Conservation (phyloP, 2,888 invertebrate genomes). For the Serrognathus titanus region DNA sequence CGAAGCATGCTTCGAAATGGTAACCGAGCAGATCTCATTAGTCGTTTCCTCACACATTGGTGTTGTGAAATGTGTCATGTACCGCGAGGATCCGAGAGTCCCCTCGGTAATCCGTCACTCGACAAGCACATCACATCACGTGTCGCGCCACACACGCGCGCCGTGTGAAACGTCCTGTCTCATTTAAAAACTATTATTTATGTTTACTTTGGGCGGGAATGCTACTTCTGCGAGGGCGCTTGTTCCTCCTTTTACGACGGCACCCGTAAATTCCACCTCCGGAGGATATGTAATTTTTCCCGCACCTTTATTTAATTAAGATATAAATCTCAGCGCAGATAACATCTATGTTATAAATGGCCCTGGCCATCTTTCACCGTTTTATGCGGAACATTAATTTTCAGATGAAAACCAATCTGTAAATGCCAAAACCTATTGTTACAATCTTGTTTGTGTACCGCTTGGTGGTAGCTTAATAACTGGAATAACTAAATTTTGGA, state of each 20-base stretch:
- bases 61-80: constrained; percentile 50
- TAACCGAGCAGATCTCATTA: constrained; percentile 39
- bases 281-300: not conserved
- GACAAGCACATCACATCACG: constrained; percentile 46
- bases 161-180: constrained; percentile 52
- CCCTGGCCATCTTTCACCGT: constrained; percentile 1
- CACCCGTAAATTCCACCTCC: constrained; percentile 14
- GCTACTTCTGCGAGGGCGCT: constrained; percentile 28
- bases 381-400: not conserved
- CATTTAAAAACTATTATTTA: constrained; percentile 56
- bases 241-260: constrained; percentile 9
- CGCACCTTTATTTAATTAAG: constrained; percentile 14
- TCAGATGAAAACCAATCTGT: not conserved
- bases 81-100: constrained; percentile 37
- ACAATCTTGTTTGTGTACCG: too few species aligned
- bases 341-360: constrained; percentile 17
- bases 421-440: not conserved
- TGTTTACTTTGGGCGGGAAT: constrained; percentile 37
- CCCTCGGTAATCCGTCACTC: constrained; percentile 49
- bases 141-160: constrained; percentile 48
- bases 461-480: too few species aligned
- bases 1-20: not conserved
- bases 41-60: constrained; percentile 48
- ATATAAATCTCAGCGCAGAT: constrained; percentile 20
- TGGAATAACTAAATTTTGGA: too few species aligned